Evolutionary conservation across 2,888 invertebrate genomes (phyloP), one percentile per base, ranked within the genome.

Genomic region (Phorcus lineatus): DNA sequence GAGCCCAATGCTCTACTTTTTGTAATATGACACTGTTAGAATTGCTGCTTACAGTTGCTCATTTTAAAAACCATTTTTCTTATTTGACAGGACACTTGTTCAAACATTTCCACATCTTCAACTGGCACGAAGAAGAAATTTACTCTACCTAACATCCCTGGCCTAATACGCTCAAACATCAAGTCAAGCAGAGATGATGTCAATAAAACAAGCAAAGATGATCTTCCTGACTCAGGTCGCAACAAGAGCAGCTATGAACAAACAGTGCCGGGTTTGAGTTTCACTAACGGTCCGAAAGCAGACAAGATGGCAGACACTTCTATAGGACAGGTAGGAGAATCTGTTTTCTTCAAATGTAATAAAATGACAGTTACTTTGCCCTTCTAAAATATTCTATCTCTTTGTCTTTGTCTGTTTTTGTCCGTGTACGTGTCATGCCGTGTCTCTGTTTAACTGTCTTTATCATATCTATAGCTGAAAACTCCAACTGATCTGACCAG

Each of bases 51-150:
- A 4, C 11, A 13, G 47, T n/a, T 47, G 1, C 47, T 1, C 13
- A n/a, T 47, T 47, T 47, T 13, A 11, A 47, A 6, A 47, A 1
- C 13, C 47, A 47, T 11, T 74, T 24, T n/a, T 6, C 66, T 79
- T 76, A 2, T 9, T 36, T 47, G 11, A n/a, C 53, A 53, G 66
- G 81, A 81, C 52, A 62, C 78, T n/a, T 13, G 24, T 24, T 81
- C 81, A 9, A 81, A 75, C 74, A 31, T 75, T 9, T 81, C 81
- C 53, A 62, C 78, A 9, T 79, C 81, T 6, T 81, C 81, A 66
- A 54, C 77, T 53, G 78, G 74, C 40, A 76, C 62, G 36, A 77
- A 79, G 16, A 79, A 75, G 74, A 78, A 67, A 28, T 77, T 67
- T 22, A 66, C 67, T 13, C 66, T 67, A 2, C 28, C 31, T 9